A percentile compares a stretch with the other conserved stretches of the same genome.
Conservation (phyloP, 2,113 vertebrate species). For the Taurulus bubalis region DNA sequence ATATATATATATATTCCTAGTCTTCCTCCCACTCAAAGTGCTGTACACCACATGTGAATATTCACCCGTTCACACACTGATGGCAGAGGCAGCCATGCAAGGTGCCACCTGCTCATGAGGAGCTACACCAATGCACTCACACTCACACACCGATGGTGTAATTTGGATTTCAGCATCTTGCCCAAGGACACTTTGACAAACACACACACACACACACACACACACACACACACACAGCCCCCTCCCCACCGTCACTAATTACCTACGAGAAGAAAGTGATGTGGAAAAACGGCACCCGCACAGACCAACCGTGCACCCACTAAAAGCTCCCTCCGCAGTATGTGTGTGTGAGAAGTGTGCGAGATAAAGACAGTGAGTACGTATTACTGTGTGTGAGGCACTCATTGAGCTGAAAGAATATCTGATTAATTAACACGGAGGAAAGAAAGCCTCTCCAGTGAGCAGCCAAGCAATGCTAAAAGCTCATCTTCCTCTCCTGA, state of each 20-base stretch:
- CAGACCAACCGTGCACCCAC: slow-evolving; percentile 38
- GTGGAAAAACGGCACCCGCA: slow-evolving; percentile 32
- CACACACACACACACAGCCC: background rate
- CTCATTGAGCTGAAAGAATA: slow-evolving; percentile 69
- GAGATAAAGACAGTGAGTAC: slow-evolving; percentile 2
- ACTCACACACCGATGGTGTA: background rate
- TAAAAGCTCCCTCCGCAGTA: slow-evolving; percentile 20
- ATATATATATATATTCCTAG: no score
- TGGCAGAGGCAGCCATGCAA: no score
- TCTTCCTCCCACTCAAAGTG: no score
- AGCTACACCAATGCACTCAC: no score
- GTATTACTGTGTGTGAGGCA: slow-evolving; percentile 26
- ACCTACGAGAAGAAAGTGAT: slow-evolving; percentile 39
- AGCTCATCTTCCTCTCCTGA: slow-evolving; percentile 65
- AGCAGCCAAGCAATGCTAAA: slow-evolving; percentile 77
- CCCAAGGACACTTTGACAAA: background rate
- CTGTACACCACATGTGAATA: background rate
- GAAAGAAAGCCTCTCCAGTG: slow-evolving; percentile 69
- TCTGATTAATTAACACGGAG: slow-evolving; percentile 81
- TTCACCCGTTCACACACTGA: background rate
- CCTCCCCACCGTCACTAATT: slow-evolving; percentile 32
- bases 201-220: background rate
- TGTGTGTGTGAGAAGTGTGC: slow-evolving; percentile 2
- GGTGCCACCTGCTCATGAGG: no score
- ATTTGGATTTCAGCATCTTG: background rate